Conservation (phyloP, 2,797 vertebrate species). For the Potorous gilbertii region DNA sequence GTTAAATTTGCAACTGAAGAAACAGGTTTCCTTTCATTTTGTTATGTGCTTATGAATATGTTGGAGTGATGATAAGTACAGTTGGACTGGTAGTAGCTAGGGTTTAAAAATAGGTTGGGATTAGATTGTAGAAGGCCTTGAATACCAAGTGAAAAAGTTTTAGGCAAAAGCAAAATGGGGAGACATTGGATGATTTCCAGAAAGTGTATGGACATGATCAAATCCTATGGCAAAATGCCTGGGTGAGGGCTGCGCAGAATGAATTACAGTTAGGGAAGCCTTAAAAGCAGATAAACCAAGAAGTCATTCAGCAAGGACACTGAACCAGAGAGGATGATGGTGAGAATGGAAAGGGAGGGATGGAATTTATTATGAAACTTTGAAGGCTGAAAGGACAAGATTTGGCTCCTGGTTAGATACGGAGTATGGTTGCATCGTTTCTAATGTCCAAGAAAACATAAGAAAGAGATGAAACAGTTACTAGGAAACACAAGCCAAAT, state of each 20-base stretch:
- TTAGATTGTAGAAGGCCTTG: not conserved
- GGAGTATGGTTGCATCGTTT: not conserved
- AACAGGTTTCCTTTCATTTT: constrained; percentile 3
- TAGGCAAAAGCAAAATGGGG: not conserved
- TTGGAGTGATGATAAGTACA: not conserved
- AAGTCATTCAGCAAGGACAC: not conserved
- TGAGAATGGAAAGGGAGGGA: not conserved
- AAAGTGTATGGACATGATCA: not conserved
- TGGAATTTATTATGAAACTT: not conserved
- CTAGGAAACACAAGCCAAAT: not conserved
- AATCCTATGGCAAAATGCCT: not conserved
- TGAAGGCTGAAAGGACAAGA: not conserved
- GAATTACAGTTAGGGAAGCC: not conserved
- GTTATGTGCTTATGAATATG: not conserved
- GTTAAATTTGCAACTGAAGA: constrained; percentile 19
- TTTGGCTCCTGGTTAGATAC: not conserved
- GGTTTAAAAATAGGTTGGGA: not conserved
- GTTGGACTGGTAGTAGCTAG: not conserved
- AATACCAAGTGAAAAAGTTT: not conserved
- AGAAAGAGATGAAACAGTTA: not conserved
- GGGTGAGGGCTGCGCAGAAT: not conserved
- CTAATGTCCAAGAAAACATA: not conserved
- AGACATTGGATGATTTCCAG: not conserved
- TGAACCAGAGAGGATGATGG: not conserved
- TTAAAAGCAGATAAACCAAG: not conserved